Evolutionary conservation across 2,113 vertebrate genomes (phyloP).

Genomic region (Neodon shergylaensis): DNA sequence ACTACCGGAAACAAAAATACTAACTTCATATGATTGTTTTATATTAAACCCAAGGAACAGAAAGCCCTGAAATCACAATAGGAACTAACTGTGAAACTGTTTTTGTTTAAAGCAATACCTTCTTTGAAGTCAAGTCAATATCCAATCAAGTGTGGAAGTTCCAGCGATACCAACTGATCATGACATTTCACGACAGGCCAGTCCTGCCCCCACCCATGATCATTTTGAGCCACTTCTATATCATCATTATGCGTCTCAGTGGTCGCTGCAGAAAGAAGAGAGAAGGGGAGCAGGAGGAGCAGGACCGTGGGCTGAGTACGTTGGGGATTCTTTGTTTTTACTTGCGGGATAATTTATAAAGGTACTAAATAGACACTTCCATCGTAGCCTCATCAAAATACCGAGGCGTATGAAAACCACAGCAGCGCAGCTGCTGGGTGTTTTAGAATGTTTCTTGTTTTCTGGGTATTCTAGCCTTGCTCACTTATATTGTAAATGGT

Average conservation of each 20-base stretch:
- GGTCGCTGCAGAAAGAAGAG: conserved; percentile 87
- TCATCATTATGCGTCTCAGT: conserved; percentile 90
- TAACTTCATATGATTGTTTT: background rate
- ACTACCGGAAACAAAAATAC: conserved; percentile 19
- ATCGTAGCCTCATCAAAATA: background rate
- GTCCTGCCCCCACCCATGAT: conserved; percentile 98
- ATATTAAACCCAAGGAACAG: background rate
- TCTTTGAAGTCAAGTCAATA: conserved; percentile 98
- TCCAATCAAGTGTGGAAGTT: conserved; percentile 99
- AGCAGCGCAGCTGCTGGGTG: background rate
- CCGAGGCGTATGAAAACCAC: background rate
- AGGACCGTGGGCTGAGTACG: conserved; percentile 95
- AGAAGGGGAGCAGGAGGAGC: conserved; percentile 94
- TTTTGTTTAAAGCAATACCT: conserved; percentile 93
- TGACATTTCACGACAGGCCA: conserved; percentile 98
- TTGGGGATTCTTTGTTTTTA: conserved; percentile 14
- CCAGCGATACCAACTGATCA: conserved; percentile 97
- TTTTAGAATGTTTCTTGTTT: background rate
- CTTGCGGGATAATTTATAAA: background rate
- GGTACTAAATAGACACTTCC: background rate
- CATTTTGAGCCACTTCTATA: conserved; percentile 96
- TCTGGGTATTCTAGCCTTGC: background rate
- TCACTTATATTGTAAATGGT: background rate
- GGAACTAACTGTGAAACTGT: background rate
- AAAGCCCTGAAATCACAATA: background rate